These are phyloP conservation scores for Eupeodes corollae DNA, from an alignment of 1,140 invertebrate genomes.

Conservation along the genomic window DNA sequence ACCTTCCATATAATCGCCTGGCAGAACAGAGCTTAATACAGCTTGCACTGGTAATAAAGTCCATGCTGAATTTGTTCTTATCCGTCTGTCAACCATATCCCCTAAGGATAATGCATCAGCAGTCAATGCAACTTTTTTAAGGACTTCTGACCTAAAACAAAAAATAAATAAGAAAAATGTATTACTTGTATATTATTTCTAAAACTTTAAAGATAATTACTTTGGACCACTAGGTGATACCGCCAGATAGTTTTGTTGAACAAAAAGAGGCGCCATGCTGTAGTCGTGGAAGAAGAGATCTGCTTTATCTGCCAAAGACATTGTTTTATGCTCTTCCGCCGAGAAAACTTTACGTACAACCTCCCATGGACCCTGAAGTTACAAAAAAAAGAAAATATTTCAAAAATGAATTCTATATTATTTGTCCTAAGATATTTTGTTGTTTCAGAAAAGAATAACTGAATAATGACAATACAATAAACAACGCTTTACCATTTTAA, in stretches of 20 bases:
- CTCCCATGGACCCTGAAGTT: conserved; percentile 77
- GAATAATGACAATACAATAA: not conserved
- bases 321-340: conserved; percentile 65
- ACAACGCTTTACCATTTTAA: conserved; percentile 55
- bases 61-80: conserved; percentile 74
- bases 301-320: conserved; percentile 75
- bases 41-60: conserved; percentile 83
- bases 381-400: not conserved
- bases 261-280: conserved; percentile 85
- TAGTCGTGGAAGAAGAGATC: conserved; percentile 97
- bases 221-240: conserved; percentile 55
- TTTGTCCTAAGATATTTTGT: too few relatives aligned
- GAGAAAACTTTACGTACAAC: conserved; percentile 83
- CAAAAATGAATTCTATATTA: too few relatives aligned
- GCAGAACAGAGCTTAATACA: conserved; percentile 82
- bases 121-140: conserved; percentile 62
- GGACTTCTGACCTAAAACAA: conserved; percentile 39
- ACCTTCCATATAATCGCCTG: conserved; percentile 75
- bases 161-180: not conserved
- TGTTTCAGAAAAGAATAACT: too few relatives aligned
- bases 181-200: not conserved
- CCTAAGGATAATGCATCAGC: conserved; percentile 77
- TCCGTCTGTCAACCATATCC: conserved; percentile 72
- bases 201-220: conserved; percentile 38
- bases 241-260: conserved; percentile 92